These are phyloP conservation scores for Polyodon spathula DNA, from an alignment of 2,113 vertebrate genomes.

Conservation along the genomic window DNA sequence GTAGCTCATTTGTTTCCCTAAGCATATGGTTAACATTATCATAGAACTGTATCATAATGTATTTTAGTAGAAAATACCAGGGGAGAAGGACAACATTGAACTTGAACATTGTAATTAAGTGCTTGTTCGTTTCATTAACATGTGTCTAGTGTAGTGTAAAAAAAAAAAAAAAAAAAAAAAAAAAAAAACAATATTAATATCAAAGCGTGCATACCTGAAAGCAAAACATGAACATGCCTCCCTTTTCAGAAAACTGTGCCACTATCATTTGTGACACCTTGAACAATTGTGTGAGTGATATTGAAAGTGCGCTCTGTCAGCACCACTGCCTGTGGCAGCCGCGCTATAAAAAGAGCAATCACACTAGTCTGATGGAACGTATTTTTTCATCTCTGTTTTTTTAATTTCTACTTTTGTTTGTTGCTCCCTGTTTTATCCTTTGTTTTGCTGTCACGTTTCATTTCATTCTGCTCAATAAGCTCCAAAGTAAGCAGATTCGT, in stretches of 20 bases:
- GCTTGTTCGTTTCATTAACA: constrained; percentile 5
- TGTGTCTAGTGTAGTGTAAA: constrained; percentile 5
- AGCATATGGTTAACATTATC: constrained; percentile 36
- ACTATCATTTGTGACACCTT: constrained; percentile 54
- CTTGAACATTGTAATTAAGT: constrained; percentile 8
- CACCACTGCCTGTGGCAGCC: constrained; percentile 41
- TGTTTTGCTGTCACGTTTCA: constrained; percentile 62
- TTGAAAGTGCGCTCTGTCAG: constrained; percentile 52
- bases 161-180: constrained; percentile 5
- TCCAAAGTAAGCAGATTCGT: constrained; percentile 73
- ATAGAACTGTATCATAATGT: constrained; percentile 23
- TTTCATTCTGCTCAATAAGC: constrained; percentile 68
- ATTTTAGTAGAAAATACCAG: constrained; percentile 5
- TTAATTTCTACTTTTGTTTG: constrained; percentile 37
- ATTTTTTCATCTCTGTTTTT: constrained; percentile 46
- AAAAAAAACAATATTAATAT: constrained; percentile 22
- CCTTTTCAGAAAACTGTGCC: constrained; percentile 35
- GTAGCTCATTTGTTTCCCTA: constrained; percentile 41
- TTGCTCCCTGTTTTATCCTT: constrained; percentile 47
- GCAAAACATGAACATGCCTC: constrained; percentile 25
- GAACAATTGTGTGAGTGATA: constrained; percentile 52
- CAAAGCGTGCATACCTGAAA: constrained; percentile 18
- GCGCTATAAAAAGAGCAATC: constrained; percentile 55
- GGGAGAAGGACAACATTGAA: no score
- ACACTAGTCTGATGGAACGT: constrained; percentile 50